Percentiles rank a stretch among this genome's conserved stretches.
phyloP scores from a whole-genome alignment of 2,888 invertebrate genomes.

The Latrodectus elegans region DNA sequence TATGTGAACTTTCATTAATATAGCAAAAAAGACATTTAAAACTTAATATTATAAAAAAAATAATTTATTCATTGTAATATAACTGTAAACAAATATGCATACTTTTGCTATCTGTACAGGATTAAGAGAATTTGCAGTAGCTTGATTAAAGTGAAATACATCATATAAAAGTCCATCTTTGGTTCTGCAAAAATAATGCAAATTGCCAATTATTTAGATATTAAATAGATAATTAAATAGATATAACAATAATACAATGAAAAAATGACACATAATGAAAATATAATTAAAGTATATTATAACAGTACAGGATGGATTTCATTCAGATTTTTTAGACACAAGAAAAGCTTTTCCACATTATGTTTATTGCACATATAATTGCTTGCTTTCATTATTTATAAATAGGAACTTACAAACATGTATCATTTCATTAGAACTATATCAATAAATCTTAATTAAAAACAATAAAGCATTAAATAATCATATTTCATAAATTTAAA shows the following conservation, averaged over 20 bases:
- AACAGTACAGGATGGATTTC: background rate
- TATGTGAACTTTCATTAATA: no score
- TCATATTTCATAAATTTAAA: no score
- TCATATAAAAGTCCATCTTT: constrained; percentile 93
- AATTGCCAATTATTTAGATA: background rate
- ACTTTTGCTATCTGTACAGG: constrained; percentile 91
- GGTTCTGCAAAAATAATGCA: constrained; percentile 76
- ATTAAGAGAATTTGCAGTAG: constrained; percentile 81
- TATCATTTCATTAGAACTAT: no score
- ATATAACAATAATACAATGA: background rate
- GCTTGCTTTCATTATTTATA: no score
- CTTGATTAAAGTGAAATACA: constrained; percentile 86
- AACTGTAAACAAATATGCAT: constrained; percentile 69
- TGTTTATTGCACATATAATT: no score
- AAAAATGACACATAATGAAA: background rate
- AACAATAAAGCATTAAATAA: no score
- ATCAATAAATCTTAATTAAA: no score
- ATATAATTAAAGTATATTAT: background rate
- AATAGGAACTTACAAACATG: no score
- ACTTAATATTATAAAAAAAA: background rate
- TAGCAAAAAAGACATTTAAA: no score
- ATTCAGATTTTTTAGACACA: no score
- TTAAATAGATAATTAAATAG: background rate
- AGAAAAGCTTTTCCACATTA: no score
- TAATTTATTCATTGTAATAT: background rate